Evolutionary conservation across 2,888 invertebrate species (phyloP), one percentile per base, ranked within the genome.

Genomic region (Lissocephala sabroskyi): DNA sequence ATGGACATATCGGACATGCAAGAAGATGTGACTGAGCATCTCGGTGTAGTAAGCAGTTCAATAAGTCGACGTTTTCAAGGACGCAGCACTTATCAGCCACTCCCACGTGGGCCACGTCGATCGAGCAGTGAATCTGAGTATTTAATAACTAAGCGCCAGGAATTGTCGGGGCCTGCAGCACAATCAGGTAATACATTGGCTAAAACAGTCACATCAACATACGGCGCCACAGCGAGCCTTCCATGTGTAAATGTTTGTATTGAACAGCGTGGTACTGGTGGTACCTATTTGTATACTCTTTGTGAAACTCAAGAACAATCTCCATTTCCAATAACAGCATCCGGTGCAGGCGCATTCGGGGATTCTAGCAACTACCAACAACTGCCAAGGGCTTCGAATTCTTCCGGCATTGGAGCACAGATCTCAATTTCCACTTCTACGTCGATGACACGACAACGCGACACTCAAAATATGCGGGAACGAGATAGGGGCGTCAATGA

Each of bases 1-100:
- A 95, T 95, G 91, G 97, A 98, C 82, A 91, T 98, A n/a, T 95
- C 96, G 0, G 98, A 98, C 84, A 95, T 98, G 32, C 93, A 93
- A 62, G 90, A 92, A 55, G 97, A 98, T 82, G 93, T 98, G 42
- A 90, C 92, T 23, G 97, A 98, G 81, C 97, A 98, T 82, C 89
- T 97, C 48, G 93, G 94, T 11, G 95, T 96, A 50, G 94, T 97
- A 36, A 90, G 91, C 62, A 92, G 92, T 68, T 91, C 93, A 11
- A 88, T 94, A 59, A 93, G 92, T 79, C 88, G 93, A 35, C 86
- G 92, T 56, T 89, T 94, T 59, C 87, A 93, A 37, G 93, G 93
- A n/a, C 89, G 92, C 59, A 89, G 89, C 41, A 89, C 89, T 85
- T 93, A 93, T 82, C 90, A 90, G 61, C 83, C 82, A 3, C 88